Conservation (phyloP, 2,113 vertebrate genomes). For the Pygathrix nemaeus region DNA sequence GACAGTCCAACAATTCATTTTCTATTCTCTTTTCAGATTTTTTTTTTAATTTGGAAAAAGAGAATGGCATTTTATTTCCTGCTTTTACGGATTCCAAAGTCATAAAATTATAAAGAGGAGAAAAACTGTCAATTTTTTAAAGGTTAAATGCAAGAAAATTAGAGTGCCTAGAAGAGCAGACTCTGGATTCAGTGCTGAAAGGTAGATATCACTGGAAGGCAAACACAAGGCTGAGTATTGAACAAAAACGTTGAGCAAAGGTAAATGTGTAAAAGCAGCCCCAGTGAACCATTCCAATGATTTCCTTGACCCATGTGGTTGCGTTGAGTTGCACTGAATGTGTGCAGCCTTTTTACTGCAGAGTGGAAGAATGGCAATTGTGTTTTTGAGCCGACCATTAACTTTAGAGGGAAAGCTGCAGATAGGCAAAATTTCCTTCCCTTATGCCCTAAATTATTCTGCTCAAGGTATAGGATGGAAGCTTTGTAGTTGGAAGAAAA, state of each 20-base stretch:
- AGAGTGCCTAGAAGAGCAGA: conserved; percentile 66
- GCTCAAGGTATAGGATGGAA: background rate
- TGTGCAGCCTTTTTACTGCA: background rate
- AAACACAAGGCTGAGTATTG: background rate
- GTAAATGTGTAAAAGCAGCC: background rate
- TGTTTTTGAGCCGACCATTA: background rate
- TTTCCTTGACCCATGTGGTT: background rate
- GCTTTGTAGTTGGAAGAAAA: background rate
- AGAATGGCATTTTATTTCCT: conserved; percentile 73
- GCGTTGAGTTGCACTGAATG: background rate
- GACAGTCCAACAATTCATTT: conserved; percentile 57
- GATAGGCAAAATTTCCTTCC: background rate
- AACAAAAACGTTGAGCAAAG: background rate
- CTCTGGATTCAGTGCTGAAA: conserved; percentile 29
- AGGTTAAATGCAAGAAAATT: conserved; percentile 76
- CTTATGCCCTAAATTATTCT: background rate
- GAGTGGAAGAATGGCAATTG: background rate
- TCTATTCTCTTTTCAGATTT: conserved; percentile 49
- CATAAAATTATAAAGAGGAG: conserved; percentile 74
- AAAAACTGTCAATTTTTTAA: conserved; percentile 79
- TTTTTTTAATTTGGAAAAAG: conserved; percentile 71
- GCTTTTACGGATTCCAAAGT: conserved; percentile 67
- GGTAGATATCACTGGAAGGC: background rate
- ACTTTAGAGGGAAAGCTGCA: background rate
- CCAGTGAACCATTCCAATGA: background rate